Evolutionary conservation across 2,888 invertebrate species (phyloP), one percentile per base, ranked within the genome.

Genomic region (Eristalis tenax): DNA sequence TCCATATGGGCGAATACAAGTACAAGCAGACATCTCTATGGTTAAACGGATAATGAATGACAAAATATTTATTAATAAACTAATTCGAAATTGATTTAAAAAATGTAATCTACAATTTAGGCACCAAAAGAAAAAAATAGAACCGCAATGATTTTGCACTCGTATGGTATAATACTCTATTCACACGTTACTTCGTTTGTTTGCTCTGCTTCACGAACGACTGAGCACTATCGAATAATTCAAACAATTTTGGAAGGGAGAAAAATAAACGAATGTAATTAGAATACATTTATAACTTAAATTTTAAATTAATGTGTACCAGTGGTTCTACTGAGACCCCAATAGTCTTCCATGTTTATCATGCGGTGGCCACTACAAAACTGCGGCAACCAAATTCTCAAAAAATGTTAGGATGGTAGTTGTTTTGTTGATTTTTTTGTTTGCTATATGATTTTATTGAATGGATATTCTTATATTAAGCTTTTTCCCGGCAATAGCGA

Each of bases 241-340:
- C 26, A 79, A n/a, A 76, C 23, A 71, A 65, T 68, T 70, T 68
- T 35, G 11, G 18, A 50, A 50, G 8, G 65, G 50, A 64, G 13
- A 13, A 35, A 38, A 38, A 66, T 65, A 70, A 76, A 71, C 59
- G 18, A 76, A 59, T 40, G 66, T 32, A 68, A 65, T 38, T 68
- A 73, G 70, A 76, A 28, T 28, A 63, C 50, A 13, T 73, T 68
- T 57, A 11, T 32, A 79, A 77, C 73, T 76, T 74, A 80, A 71
- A 68, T 13, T 66, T 2, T 28, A 26, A 75, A 83, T 69, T 35
- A 66, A 57, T 77, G 57, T 83, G 90, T 93, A 93, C 93, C 93
- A 91, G 91, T 92, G 91, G 91, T 92, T 91, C 91, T 92, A 92
- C 91, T 92, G 90, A 93, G 92, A 90, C 93, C 93, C 93, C 93